phyloP scores from a whole-genome alignment of 2,113 vertebrate genomes.

The Zapus hudsonius region DNA sequence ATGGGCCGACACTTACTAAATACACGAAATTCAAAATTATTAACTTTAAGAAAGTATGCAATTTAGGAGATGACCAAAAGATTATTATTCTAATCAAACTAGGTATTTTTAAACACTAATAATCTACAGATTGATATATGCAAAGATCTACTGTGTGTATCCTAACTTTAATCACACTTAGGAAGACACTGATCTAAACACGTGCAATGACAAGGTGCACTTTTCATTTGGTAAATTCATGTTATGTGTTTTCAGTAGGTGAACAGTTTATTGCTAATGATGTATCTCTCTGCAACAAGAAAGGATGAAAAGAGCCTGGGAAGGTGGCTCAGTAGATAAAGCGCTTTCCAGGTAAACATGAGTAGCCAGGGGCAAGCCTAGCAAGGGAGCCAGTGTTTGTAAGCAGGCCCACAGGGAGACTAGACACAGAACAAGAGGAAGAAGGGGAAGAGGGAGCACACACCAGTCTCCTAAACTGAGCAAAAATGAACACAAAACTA shows the following conservation, averaged over 20 bases:
- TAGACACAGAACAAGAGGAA: background rate
- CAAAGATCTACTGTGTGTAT: background rate
- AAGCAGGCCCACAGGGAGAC: too few relatives aligned
- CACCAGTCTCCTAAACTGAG: rapidly evolving
- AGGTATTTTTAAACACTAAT: background rate
- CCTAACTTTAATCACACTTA: background rate
- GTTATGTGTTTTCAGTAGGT: background rate
- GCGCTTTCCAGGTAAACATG: too few relatives aligned
- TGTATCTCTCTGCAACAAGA: background rate
- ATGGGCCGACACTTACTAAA: background rate
- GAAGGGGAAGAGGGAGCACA: background rate
- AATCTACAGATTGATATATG: background rate
- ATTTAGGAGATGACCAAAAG: background rate
- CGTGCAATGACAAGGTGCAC: background rate
- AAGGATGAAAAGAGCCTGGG: background rate
- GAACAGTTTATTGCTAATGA: background rate
- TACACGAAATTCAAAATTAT: background rate
- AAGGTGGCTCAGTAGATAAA: too few relatives aligned
- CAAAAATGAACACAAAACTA: background rate
- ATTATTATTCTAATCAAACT: background rate
- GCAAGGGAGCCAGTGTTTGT: too few relatives aligned
- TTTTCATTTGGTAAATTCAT: background rate
- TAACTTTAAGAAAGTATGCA: background rate
- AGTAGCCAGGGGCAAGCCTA: too few relatives aligned
- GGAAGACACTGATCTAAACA: background rate